Conservation (phyloP, 2,888 invertebrate species). For the Callimorpha dominula region DNA sequence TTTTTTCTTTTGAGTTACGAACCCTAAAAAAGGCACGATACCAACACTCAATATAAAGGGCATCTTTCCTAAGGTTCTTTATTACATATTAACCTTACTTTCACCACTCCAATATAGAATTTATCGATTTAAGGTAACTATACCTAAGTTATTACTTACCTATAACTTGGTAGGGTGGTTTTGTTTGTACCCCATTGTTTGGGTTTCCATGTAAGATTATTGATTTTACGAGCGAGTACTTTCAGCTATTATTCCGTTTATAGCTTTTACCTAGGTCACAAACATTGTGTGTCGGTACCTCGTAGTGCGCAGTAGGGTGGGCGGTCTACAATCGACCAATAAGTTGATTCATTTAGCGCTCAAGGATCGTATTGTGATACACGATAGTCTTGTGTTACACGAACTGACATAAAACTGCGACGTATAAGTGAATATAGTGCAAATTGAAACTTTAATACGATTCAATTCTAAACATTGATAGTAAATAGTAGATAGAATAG, state of each 20-base stretch:
- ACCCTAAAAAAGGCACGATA: too few relatives aligned
- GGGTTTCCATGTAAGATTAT: conserved; percentile 54
- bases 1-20: too few relatives aligned
- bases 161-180: conserved; percentile 9
- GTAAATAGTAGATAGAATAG: too few relatives aligned
- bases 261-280: conserved; percentile 48
- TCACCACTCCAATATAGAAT: neutral
- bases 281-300: conserved; percentile 47
- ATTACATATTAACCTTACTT: neutral
- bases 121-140: neutral
- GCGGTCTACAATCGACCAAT: conserved; percentile 67
- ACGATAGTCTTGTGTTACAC: conserved; percentile 51
- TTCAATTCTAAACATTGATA: conserved; percentile 16
- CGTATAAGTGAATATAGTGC: conserved; percentile 31
- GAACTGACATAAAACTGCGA: conserved; percentile 36
- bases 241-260: conserved; percentile 56
- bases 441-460: conserved; percentile 22
- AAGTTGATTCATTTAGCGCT: conserved; percentile 60
- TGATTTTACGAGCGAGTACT: conserved; percentile 59
- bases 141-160: neutral
- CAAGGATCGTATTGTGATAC: conserved; percentile 70
- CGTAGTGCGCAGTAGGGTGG: conserved; percentile 68
- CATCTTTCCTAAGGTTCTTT: neutral
- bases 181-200: conserved; percentile 45
- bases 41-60: neutral